Evolutionary conservation across 2,113 vertebrate genomes (phyloP).

Genomic region (Otis tarda): DNA sequence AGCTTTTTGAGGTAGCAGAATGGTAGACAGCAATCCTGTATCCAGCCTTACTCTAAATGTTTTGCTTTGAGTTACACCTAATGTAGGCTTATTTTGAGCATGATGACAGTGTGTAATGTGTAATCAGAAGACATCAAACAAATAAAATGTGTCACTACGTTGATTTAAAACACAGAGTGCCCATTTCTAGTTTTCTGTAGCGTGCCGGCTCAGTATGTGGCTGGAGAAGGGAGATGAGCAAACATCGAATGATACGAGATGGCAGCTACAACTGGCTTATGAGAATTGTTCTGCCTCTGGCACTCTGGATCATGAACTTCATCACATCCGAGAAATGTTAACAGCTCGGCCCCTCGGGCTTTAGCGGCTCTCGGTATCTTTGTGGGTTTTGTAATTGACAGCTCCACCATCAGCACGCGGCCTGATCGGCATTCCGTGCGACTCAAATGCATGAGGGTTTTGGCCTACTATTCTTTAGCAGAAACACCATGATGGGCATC

Average conservation of each 20-base stretch:
- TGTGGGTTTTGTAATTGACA: slow-evolving; percentile 61
- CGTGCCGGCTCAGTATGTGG: background rate
- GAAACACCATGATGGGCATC: slow-evolving; percentile 50
- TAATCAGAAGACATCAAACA: background rate
- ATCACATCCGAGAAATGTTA: slow-evolving; percentile 65
- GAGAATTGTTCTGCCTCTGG: slow-evolving; percentile 47
- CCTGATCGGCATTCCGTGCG: background rate
- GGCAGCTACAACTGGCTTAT: slow-evolving; percentile 48
- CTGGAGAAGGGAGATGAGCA: slow-evolving; percentile 41
- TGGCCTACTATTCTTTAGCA: slow-evolving; percentile 56
- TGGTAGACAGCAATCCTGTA: background rate
- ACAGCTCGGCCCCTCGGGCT: slow-evolving; percentile 56
- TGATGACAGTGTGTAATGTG: background rate
- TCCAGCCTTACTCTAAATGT: background rate
- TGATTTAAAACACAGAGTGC: background rate
- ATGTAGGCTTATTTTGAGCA: background rate
- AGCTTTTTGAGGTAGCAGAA: background rate
- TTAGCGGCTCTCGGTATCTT: slow-evolving; percentile 30
- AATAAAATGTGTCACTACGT: background rate
- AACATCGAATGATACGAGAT: slow-evolving; percentile 33
- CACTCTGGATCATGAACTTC: slow-evolving; percentile 60
- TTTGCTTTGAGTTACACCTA: background rate
- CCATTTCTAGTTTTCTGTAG: slow-evolving; percentile 14
- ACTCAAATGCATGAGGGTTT: slow-evolving; percentile 47
- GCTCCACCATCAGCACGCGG: background rate